Evolutionary conservation across 2,113 vertebrate species (phyloP).

Genomic region (Daphoenositta chrysoptera): DNA sequence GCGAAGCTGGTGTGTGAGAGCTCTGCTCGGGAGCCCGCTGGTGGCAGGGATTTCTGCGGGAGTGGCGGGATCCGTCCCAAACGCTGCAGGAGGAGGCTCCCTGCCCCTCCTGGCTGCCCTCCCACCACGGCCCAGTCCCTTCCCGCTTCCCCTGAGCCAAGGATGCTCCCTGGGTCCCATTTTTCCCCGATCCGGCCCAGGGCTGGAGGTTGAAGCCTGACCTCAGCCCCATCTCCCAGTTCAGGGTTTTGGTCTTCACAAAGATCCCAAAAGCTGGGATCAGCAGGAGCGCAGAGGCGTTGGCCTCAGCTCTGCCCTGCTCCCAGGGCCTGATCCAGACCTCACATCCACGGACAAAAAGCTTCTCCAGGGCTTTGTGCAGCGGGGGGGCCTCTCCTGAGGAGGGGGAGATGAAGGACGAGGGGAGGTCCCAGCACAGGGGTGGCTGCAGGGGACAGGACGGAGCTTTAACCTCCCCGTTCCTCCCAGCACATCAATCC

Average conservation of each 20-base stretch:
- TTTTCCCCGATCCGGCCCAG: background rate
- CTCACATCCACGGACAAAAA: background rate
- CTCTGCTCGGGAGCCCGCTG: background rate
- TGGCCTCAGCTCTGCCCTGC: background rate
- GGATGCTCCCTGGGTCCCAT: background rate
- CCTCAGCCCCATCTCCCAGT: background rate
- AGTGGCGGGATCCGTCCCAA: background rate
- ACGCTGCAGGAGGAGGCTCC: background rate
- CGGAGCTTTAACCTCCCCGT: background rate
- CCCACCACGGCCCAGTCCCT: background rate
- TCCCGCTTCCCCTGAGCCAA: background rate
- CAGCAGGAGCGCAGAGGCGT: background rate
- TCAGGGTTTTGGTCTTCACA: rapidly evolving
- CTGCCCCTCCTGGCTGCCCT: rapidly evolving
- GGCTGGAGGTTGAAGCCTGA: background rate
- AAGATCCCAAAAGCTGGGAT: background rate
- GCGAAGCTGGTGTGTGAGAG: background rate
- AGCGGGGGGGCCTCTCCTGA: background rate
- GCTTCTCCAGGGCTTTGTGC: background rate
- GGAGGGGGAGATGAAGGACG: background rate
- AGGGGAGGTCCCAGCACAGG: background rate
- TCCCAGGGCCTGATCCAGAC: background rate
- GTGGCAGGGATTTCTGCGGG: background rate
- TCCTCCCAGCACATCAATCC: background rate
- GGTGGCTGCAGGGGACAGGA: background rate